Base-by-base conservation (phyloP, 2,888 invertebrate genomes). In the Lochmaea capreae region DNA sequence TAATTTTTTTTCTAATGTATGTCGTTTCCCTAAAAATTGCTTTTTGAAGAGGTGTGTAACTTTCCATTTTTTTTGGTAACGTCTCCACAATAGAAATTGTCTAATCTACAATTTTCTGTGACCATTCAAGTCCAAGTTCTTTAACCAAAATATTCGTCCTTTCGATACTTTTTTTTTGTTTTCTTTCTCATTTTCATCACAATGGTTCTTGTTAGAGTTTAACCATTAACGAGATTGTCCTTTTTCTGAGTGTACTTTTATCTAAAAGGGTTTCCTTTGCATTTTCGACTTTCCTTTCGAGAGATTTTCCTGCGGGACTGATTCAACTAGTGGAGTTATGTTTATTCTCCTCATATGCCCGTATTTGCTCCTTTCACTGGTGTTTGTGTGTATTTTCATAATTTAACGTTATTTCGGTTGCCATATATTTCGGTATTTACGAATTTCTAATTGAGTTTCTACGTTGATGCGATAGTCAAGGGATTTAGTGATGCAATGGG, bases 351-450 rank as follows among this genome's bases (percentile, higher is more conserved):
- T 16, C 46, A 59, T 59, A 59, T 67, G 46, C 59, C 18, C 46
- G 26, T 58, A 18, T 58, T 67, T 67, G 57, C 39, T 58, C 67
- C 8, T 67, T 67, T 67, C 49, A 67, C 16, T 59, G 67, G n/a
- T 49, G 68, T 61, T 33, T 52, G 43, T 63, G 54, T 69, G 63
- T 69, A 46, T 39, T 49, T 69, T 62, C 49, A 62, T 69, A 69
- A 62, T 69, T 62, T 59, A 68, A 33, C 57, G 67, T 57, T 59
- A 67, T 67, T 67, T 67, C 43, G 58, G 69, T 52, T 62, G 49
- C 26, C 61, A 42, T 61, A 68, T 61, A 68, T 68, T 59, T 61
- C 4, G 61, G 68, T 68, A 68, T 22, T 68, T 68, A 68, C 61
- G 61, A 59, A 62, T 58, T 61, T 61, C 33, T 68, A 68, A 68